Evolutionary conservation across 2,888 invertebrate genomes (phyloP), one percentile per base, ranked within the genome.

Genomic region (Drosophila subsilvestris): DNA sequence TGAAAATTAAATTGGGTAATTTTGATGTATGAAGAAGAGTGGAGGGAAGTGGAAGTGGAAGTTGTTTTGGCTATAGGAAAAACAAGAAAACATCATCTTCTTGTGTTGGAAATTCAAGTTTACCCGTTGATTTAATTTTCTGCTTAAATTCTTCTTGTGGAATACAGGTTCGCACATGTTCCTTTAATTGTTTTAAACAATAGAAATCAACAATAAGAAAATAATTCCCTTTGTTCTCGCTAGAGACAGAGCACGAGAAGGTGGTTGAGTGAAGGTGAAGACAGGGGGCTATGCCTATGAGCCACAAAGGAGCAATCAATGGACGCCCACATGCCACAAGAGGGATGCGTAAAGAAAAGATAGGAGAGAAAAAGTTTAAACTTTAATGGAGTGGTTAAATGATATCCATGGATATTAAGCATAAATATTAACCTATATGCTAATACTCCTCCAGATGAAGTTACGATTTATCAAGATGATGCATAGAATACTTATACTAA

Each of bases 141-240:
- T 37, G 14, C n/a, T 2, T 1, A 37, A 37, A 14, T 7, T 37
- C 14, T 2, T 7, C n/a, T 14, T 6, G 6, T 37, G 37, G 14
- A 7, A 1, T 37, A 1, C 14, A 37, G 6, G 27, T 27, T 2
- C 27, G 27, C 27, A 27, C 27, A 9, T 27, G 37, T 17, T 6
- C 17, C 27, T 51, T 51, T 18, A 27, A 51, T 51, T 51, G 18
- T 18, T 32, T 51, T 20, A 14, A 12, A 29, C 29, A 29, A 37
- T 37, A n/a, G n/a, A 37, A 37, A 37, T 37, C 7, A 37, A 37
- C 37, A 14, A 37, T n/a, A 37, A 37, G 37, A 7, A 7, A 12
- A n/a, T 51, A 20, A 51, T 51, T 51, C 18, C 18, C 18, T 32
- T 29, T 20, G 51, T 51, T 32, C 32, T 17, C 32, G 29, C 29